phyloP scores from a whole-genome alignment of 1,140 invertebrate genomes.

The Panagrolaimus sp. region DNA sequence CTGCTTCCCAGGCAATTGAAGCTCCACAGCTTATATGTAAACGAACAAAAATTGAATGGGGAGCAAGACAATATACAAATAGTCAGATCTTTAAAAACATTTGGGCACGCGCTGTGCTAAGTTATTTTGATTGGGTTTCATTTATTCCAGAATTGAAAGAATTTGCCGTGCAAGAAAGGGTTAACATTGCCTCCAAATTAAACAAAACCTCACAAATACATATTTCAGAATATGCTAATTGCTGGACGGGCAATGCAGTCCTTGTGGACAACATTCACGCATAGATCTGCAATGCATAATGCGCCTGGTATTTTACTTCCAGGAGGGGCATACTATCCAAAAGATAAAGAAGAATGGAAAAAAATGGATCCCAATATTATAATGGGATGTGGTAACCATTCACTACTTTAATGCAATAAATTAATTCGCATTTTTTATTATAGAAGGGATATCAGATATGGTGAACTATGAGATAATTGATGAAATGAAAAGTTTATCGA shows the following conservation, averaged over 20 bases:
- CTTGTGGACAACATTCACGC: not conserved
- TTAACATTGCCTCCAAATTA: not conserved
- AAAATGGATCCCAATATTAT: not conserved
- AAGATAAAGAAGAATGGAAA: not conserved
- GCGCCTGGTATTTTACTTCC: not conserved
- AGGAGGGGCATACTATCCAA: not conserved
- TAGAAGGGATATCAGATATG: not conserved
- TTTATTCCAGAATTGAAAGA: slow-evolving; percentile 11
- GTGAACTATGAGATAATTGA: slow-evolving; percentile 2
- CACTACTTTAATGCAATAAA: too few species aligned
- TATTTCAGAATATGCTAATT: not conserved
- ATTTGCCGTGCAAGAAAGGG: not conserved
- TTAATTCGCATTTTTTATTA: too few species aligned
- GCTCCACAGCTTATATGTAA: not conserved
- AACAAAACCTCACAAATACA: not conserved
- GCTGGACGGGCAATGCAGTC: not conserved
- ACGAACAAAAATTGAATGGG: slow-evolving; percentile 3
- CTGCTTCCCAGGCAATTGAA: not conserved
- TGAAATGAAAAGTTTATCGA: slow-evolving; percentile 2
- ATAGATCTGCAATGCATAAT: not conserved
- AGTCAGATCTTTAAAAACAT: not conserved
- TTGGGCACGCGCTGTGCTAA: not conserved
- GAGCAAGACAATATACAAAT: not conserved
- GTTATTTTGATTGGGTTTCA: slow-evolving; percentile 11
- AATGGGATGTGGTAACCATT: slow-evolving; percentile 3